Base-by-base conservation (phyloP, 1,140 invertebrate genomes). In the Wasmannia auropunctata region DNA sequence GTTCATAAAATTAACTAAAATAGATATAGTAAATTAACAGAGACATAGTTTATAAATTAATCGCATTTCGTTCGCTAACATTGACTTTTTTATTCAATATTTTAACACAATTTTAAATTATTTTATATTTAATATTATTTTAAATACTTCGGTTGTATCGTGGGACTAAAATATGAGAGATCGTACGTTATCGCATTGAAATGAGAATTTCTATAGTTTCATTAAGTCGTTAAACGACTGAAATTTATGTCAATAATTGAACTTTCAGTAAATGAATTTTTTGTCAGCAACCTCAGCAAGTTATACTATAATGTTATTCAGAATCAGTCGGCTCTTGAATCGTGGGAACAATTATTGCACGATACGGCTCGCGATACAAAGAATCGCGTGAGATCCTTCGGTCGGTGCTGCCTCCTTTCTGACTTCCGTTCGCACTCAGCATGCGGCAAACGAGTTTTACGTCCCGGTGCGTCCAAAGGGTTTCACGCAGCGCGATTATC, bases 401-500 rank as follows among this genome's bases (percentile, higher is more conserved):
- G 40, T 10, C 34, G 28, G 49, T 43, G 70, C 22, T 67, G 51
- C 54, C 54, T 49, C 46, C 81, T 62, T 77, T 76, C 46, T 22
- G 37, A 85, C 81, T 85, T 85, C 81, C 81, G 81, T 77, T 76
- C 70, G 28, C 14, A 25, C 79, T 56, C 65, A 31, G 31, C 31
- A 65, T 51, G 76, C 56, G 7, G 79, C 51, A 72, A 81, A 72
- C 67, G 79, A 58, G 81, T 85, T 85, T 75, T 49, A 62, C 69
- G 31, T 75, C 22, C 28, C 69, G 19, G 40, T 72, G 79, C 67
- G 25, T 75, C 79, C 25, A 76, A 84, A 85, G 81, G 56, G 56
- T 77, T 77, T 77, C 81, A 77, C 81, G 72, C 81, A 10, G 72
- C 72, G 46, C 25, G 72, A 85, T 85, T 86, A 80, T 86, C 51